A percentile compares a stretch with the other conserved stretches of the same genome.
Conservation (phyloP, 2,797 vertebrate species). For the Diglossa cyanea region DNA sequence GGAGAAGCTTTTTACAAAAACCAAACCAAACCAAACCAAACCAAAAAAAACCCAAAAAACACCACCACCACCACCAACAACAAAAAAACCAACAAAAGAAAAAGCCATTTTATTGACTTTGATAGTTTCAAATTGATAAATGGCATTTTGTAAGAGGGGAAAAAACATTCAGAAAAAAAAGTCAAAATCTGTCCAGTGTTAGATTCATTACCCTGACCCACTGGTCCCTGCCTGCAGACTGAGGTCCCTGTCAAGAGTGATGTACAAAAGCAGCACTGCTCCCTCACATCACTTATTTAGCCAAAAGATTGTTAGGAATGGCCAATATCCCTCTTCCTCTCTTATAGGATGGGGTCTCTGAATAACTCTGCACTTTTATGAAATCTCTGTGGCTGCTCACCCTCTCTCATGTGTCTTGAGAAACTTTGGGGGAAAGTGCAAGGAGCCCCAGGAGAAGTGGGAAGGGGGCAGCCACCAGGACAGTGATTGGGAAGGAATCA, state of each 20-base stretch:
- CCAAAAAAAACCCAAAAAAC: neutral
- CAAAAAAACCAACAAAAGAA: too few relatives aligned
- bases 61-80: too few relatives aligned
- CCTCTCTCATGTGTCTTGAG: accelerated
- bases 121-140: neutral
- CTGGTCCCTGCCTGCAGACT: neutral
- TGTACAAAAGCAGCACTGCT: neutral
- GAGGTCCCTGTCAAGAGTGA: neutral
- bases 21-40: too few relatives aligned
- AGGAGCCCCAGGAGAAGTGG: neutral
- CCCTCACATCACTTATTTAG: neutral
- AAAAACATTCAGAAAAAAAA: neutral
- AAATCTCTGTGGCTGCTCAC: neutral
- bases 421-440: neutral
- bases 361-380: accelerated
- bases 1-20: neutral
- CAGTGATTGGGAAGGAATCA: neutral
- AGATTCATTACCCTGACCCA: neutral
- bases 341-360: neutral
- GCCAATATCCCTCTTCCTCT: neutral
- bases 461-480: neutral
- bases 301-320: accelerated
- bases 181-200: neutral
- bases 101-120: neutral
- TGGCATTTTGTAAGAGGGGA: neutral